phyloP scores from a whole-genome alignment of 2,888 invertebrate genomes.

The Drosophila colorata region DNA sequence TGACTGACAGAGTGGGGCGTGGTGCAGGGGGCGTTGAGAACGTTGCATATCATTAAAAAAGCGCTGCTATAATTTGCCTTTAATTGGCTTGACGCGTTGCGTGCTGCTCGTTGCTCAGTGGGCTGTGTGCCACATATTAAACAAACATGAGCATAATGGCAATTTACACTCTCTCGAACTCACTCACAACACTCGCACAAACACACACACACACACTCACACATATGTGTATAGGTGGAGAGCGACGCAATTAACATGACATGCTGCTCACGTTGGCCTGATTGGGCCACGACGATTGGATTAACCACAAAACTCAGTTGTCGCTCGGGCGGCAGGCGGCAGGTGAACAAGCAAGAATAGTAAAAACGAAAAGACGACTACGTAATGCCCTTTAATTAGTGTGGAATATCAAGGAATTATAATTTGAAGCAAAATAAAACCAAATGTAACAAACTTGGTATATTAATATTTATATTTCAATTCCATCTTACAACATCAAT shows the following conservation, averaged over 20 bases:
- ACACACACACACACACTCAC: conserved; percentile 10
- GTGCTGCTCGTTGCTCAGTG: conserved; percentile 54
- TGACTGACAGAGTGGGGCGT: conserved; percentile 36
- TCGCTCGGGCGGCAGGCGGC: conserved; percentile 39
- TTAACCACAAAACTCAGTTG: conserved; percentile 70
- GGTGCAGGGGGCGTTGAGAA: conserved; percentile 9
- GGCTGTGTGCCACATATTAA: conserved; percentile 74
- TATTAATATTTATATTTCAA: no score
- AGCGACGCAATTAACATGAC: conserved; percentile 74
- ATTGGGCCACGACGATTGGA: conserved; percentile 71
- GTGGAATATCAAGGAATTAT: no score
- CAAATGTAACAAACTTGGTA: no score
- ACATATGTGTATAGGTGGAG: conserved; percentile 12
- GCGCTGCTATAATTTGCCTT: conserved; percentile 74
- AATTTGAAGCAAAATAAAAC: no score
- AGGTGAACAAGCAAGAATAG: conserved; percentile 39
- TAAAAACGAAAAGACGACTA: background rate
- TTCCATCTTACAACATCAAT: no score
- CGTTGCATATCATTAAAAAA: conserved; percentile 77
- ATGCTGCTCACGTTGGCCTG: conserved; percentile 73
- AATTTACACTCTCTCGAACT: conserved; percentile 59
- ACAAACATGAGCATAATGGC: conserved; percentile 78
- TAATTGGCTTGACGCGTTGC: conserved; percentile 78
- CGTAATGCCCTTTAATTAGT: conserved; percentile 3
- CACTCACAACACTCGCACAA: conserved; percentile 1